Conservation (phyloP, 2,888 invertebrate genomes). For the Tridacna gigas region DNA sequence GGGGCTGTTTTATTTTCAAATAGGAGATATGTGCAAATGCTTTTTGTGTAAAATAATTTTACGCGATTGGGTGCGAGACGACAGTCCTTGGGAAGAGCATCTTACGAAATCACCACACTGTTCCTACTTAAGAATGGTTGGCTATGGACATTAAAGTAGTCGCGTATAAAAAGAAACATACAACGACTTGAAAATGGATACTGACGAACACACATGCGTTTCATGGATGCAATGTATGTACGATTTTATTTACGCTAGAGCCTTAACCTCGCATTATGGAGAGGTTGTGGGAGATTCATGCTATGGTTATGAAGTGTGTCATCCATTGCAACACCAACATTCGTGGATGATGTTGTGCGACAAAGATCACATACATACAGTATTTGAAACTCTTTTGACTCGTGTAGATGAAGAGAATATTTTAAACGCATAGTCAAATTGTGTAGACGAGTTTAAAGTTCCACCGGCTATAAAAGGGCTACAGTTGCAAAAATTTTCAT, state of each 20-base stretch:
- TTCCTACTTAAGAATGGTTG: neutral
- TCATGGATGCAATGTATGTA: neutral
- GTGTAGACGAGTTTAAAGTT: neutral
- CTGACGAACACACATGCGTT: neutral
- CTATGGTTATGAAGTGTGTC: neutral
- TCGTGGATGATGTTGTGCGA: too few relatives aligned
- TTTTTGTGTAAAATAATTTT: neutral
- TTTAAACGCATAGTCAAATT: too few relatives aligned
- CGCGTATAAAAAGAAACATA: neutral
- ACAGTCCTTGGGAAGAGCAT: neutral
- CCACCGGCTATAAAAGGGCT: neutral
- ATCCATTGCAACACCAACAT: conserved; percentile 4
- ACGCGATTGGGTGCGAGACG: neutral
- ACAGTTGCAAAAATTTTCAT: neutral
- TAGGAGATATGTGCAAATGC: neutral
- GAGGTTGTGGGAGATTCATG: neutral
- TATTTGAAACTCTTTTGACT: too few relatives aligned
- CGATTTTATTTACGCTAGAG: neutral
- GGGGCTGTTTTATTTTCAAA: neutral
- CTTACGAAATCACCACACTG: neutral
- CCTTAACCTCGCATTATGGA: neutral
- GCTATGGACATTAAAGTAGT: neutral
- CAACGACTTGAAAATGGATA: neutral
- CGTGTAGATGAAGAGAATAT: too few relatives aligned
- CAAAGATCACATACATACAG: too few relatives aligned